Evolutionary conservation across 2,797 vertebrate genomes (phyloP).

Genomic region (Knipowitschia caucasica): DNA sequence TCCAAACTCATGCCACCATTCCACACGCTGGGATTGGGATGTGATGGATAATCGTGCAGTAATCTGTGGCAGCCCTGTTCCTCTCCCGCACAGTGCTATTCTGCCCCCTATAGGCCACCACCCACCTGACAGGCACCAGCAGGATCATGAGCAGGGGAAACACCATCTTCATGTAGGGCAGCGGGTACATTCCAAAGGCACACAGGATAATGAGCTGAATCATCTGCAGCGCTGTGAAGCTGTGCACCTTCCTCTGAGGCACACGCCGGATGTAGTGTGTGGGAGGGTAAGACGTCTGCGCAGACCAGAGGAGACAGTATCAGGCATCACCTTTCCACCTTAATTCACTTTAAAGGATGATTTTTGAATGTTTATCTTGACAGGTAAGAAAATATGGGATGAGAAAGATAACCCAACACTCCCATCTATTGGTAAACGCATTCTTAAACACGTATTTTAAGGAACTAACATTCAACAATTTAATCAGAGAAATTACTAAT

Average conservation of each 20-base stretch:
- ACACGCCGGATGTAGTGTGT: slow-evolving; percentile 91
- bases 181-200: slow-evolving; percentile 87
- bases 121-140: slow-evolving; percentile 90
- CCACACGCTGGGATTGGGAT: too few relatives aligned
- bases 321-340: too few relatives aligned
- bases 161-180: slow-evolving; percentile 98
- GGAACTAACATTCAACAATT: too few relatives aligned
- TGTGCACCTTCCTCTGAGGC: slow-evolving; percentile 94
- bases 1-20: too few relatives aligned
- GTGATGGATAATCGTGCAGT: not conserved
- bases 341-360: too few relatives aligned
- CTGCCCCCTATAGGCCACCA: slow-evolving; percentile 35
- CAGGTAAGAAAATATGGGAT: too few relatives aligned
- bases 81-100: slow-evolving; percentile 1
- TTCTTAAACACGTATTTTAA: too few relatives aligned
- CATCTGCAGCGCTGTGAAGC: slow-evolving; percentile 88
- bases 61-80: too few relatives aligned
- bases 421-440: too few relatives aligned
- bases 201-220: slow-evolving; percentile 89
- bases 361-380: too few relatives aligned
- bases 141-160: slow-evolving; percentile 93
- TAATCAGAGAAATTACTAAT: too few relatives aligned
- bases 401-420: too few relatives aligned
- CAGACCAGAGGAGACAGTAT: not conserved
- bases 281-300: slow-evolving; percentile 88